Percentiles rank a stretch among this genome's conserved stretches.
These are phyloP conservation scores for Passer montanus DNA, from an alignment of 2,113 vertebrate species.

Conservation along the genomic window DNA sequence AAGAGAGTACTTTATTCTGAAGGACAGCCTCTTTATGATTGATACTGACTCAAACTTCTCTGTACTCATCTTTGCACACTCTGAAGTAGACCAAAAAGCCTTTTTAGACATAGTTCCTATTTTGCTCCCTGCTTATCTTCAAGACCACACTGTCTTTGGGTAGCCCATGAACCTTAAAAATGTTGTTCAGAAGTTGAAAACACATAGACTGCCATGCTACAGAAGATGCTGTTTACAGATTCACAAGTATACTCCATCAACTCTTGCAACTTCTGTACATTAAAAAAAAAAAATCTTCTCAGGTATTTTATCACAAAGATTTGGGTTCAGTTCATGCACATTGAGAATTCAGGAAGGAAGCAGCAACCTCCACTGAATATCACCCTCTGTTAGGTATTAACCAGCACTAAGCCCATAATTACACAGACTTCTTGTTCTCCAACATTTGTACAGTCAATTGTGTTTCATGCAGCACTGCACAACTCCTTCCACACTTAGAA, in stretches of 20 bases:
- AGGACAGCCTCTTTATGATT: background rate
- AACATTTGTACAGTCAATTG: slow-evolving; percentile 29
- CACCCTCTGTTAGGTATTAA: slow-evolving; percentile 33
- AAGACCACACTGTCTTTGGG: background rate
- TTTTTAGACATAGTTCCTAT: background rate
- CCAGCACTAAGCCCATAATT: background rate
- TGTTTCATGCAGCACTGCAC: slow-evolving; percentile 8
- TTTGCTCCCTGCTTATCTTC: background rate
- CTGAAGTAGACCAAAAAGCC: background rate
- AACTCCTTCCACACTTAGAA: background rate
- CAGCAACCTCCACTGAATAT: background rate
- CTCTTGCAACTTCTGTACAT: background rate
- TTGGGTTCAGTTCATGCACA: background rate
- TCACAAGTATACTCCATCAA: background rate
- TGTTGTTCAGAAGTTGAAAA: background rate
- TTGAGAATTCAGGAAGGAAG: background rate
- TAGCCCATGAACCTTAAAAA: background rate
- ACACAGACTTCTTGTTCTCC: slow-evolving; percentile 29
- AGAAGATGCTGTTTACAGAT: background rate
- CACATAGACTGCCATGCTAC: background rate
- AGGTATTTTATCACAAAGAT: background rate
- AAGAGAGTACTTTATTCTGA: background rate
- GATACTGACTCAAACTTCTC: background rate
- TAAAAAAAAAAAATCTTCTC: accelerated
- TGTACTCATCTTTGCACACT: background rate